These are phyloP conservation scores for Coenobita brevimanus DNA, from an alignment of 1,140 invertebrate genomes.

Conservation along the genomic window DNA sequence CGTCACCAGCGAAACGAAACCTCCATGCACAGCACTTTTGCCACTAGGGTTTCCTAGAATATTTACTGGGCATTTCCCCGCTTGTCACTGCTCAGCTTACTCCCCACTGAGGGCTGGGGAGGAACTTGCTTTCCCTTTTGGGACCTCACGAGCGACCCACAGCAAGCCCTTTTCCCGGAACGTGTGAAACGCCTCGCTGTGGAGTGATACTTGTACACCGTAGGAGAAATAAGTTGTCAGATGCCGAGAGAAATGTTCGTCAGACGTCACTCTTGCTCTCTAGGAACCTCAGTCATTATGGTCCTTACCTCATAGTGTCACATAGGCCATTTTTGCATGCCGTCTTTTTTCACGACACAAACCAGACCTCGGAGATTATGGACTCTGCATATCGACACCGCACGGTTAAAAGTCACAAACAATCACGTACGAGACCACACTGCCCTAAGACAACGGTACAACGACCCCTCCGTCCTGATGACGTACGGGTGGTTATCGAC, in stretches of 20 bases:
- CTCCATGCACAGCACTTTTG: too few species aligned
- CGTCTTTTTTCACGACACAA: constrained; percentile 38
- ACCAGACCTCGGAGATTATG: neutral
- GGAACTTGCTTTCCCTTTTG: neutral
- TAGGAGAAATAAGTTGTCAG: constrained; percentile 61
- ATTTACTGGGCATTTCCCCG: too few species aligned
- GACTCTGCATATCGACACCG: constrained; percentile 36
- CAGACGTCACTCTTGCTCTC: constrained; percentile 52
- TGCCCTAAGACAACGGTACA: constrained; percentile 1
- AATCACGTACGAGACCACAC: constrained; percentile 20
- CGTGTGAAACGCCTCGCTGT: constrained; percentile 36
- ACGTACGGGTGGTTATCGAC: constrained; percentile 49
- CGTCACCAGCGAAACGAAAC: too few species aligned
- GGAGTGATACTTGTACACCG: constrained; percentile 32
- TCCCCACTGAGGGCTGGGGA: neutral
- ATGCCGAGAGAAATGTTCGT: constrained; percentile 60
- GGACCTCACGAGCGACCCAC: neutral
- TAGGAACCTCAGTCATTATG: constrained; percentile 4
- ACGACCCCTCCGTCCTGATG: constrained; percentile 28
- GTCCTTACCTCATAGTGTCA: neutral
- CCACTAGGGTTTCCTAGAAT: too few species aligned
- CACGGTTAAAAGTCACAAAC: constrained; percentile 52
- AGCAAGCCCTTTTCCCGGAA: constrained; percentile 33
- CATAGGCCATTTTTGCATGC: constrained; percentile 22
- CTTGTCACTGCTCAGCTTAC: too few species aligned